Conservation (phyloP, 92 coral and sea anemone genomes). For the Paramuricea clavata region DNA sequence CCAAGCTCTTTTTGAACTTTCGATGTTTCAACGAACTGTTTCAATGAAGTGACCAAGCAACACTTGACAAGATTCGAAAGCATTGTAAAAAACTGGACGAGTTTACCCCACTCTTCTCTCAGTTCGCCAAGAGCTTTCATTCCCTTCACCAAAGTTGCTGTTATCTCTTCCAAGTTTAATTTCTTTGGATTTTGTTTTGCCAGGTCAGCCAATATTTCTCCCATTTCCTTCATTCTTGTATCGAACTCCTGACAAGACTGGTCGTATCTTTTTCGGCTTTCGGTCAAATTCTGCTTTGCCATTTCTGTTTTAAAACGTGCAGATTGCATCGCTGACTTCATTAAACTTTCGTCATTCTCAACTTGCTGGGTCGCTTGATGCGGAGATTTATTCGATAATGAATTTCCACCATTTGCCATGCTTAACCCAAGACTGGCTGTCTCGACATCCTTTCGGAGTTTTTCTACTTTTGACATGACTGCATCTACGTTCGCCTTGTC, state of each 20-base stretch:
- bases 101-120: constrained; percentile 67
- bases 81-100: constrained; percentile 64
- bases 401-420: constrained; percentile 14
- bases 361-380: constrained; percentile 5
- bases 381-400: constrained; percentile 33
- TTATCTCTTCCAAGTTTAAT: constrained; percentile 49
- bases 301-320: constrained; percentile 54
- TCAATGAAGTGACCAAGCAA: constrained; percentile 43
- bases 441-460: constrained; percentile 8
- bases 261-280: constrained; percentile 41
- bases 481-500: not conserved
- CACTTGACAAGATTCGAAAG: constrained; percentile 70
- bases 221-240: constrained; percentile 19
- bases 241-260: constrained; percentile 36
- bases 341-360: constrained; percentile 5
- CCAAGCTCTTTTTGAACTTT: not conserved
- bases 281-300: constrained; percentile 45
- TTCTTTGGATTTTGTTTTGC: constrained; percentile 35
- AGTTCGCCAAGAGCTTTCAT: constrained; percentile 63
- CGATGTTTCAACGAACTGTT: constrained; percentile 7
- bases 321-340: constrained; percentile 35
- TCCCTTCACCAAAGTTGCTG: constrained; percentile 52
- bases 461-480: not conserved
- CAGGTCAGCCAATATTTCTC: constrained; percentile 54
- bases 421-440: not conserved